phyloP scores from a whole-genome alignment of 2,113 vertebrate genomes.

The Tenrec ecaudatus region DNA sequence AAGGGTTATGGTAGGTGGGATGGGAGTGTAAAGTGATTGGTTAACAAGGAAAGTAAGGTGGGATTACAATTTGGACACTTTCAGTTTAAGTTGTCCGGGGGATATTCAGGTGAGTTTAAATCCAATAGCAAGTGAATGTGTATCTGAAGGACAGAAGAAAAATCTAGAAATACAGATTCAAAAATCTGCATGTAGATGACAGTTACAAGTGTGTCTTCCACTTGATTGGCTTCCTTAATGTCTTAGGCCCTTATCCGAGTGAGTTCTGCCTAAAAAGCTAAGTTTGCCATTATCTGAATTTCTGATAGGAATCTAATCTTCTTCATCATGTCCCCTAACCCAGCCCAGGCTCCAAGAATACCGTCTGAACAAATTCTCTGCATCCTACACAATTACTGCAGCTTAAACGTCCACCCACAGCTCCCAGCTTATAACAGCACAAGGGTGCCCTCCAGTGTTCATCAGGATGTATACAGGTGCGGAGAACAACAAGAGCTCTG shows the following conservation, averaged over 20 bases:
- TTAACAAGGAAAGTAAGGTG: background rate
- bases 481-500: background rate
- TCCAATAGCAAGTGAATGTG: background rate
- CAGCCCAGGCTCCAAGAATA: background rate
- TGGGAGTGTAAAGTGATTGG: background rate
- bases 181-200: background rate
- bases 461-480: background rate
- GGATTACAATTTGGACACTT: background rate
- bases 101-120: background rate
- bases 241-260: background rate
- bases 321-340: background rate
- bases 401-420: background rate
- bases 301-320: constrained; percentile 45
- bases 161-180: constrained; percentile 24
- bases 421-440: constrained; percentile 36
- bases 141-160: background rate
- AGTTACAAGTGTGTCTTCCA: background rate
- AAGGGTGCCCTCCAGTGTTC: constrained; percentile 71
- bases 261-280: constrained; percentile 36
- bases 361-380: background rate
- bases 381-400: background rate
- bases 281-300: constrained; percentile 30
- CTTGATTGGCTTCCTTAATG: constrained; percentile 18
- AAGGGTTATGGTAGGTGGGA: background rate
- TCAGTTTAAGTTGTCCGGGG: constrained; percentile 12